Conservation (phyloP, 2,888 invertebrate species). For the Stenolophus ochropezus region DNA sequence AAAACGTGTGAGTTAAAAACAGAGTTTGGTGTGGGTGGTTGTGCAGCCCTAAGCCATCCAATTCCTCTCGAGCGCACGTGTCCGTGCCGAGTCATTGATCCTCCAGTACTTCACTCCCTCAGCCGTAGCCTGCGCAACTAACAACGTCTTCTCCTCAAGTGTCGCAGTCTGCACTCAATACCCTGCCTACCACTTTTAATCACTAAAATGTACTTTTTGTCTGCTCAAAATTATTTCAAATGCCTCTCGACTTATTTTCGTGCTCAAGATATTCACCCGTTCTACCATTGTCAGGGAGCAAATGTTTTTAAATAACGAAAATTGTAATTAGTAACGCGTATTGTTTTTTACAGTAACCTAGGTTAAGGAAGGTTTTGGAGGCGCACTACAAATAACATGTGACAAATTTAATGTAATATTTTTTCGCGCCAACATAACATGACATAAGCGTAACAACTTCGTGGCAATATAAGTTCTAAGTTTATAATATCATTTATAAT, state of each 20-base stretch:
- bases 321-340: too few relatives aligned
- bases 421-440: too few relatives aligned
- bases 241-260: constrained; percentile 8
- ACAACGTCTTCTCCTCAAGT: constrained; percentile 41
- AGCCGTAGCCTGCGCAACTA: constrained; percentile 3
- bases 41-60: constrained; percentile 23
- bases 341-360: too few relatives aligned
- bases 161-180: background rate
- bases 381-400: too few relatives aligned
- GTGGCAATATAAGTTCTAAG: too few relatives aligned
- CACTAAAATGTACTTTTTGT: constrained; percentile 41
- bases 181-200: constrained; percentile 22
- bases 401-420: too few relatives aligned
- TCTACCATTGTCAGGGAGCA: background rate
- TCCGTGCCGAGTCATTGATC: constrained; percentile 34
- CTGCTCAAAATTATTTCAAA: constrained; percentile 15
- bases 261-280: constrained; percentile 37
- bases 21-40: background rate
- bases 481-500: too few relatives aligned
- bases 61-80: constrained; percentile 44
- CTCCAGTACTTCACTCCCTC: background rate
- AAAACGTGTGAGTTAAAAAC: background rate
- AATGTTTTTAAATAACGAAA: background rate
- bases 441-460: too few relatives aligned
- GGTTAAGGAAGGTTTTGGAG: too few relatives aligned